Evolutionary conservation across 2,888 invertebrate species (phyloP).

Genomic region (Cheilosia vulpina): DNA sequence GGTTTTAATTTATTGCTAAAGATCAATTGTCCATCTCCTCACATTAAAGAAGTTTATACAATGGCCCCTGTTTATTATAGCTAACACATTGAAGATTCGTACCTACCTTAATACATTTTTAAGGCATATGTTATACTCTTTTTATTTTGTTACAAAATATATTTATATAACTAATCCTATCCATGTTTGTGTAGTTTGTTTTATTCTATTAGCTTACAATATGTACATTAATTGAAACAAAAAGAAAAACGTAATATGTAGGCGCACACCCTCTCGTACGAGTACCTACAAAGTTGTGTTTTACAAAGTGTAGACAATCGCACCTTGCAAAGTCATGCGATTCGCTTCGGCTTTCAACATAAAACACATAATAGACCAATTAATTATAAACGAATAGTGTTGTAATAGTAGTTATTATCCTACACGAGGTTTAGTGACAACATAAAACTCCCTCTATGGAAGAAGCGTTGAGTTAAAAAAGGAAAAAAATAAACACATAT

Average conservation of each 20-base stretch:
- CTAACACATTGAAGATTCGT: no score
- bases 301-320: constrained; percentile 3
- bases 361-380: constrained; percentile 1
- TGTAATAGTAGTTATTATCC: neutral
- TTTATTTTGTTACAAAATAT: no score
- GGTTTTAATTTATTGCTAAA: no score
- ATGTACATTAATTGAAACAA: neutral
- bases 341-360: constrained; percentile 12
- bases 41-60: no score
- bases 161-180: neutral
- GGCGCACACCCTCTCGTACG: no score
- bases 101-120: no score
- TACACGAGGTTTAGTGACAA: constrained; percentile 10
- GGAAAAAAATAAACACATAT: constrained; percentile 4
- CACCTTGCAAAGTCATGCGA: constrained; percentile 15
- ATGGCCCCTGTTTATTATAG: no score
- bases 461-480: constrained; percentile 30
- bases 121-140: no score
- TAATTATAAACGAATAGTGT: neutral
- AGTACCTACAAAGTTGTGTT: neutral
- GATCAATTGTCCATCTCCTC: no score
- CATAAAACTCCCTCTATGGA: constrained; percentile 8
- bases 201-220: neutral
- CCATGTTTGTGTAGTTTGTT: neutral
- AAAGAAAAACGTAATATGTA: neutral